Base-by-base conservation (phyloP, 2,888 invertebrate genomes). In the Hirtodrosophila histrioides region DNA sequence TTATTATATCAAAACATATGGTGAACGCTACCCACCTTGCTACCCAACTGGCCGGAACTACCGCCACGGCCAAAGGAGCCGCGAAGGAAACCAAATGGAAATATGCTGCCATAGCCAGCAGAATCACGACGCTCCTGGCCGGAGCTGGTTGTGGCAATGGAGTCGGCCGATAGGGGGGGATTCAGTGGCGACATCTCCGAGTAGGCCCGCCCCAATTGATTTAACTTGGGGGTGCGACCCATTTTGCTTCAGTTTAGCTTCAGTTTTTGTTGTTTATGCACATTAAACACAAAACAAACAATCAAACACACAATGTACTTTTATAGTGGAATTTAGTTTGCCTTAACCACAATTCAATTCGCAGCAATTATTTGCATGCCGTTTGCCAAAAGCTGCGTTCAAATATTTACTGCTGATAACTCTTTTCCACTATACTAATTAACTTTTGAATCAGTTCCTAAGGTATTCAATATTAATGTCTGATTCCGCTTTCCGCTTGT, bases 141-240 rank as follows among this genome's bases (percentile, higher is more conserved):
- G n/a, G 69, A 61, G 17, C 75, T 68, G 3, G 75, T 79, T 12
- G 85, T 74, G 23, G 84, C 69, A 1, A 63, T 50, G 1, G 69
- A 67, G 12, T 68, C 51, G 10, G 75, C 48, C 9, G 75, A 71
- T 0, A 43, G 10, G 10, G 77, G 48, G 4, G 92, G 91, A 86
- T 91, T 91, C n/a, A 91, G 62, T 4, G 91, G 92, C 50, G 91
- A 91, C 90, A 91, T 86, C 78, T 91, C 91, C 53, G 91, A 91
- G 51, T 85, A 89, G 49, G 91, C 79, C 44, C 91, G 89, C 29
- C 91, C 92, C 51, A 91, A 78, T 55, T 88, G 81, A 9, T 72
- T 72, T 33, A 91, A 60, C 46, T 85, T 82, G 33, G 88, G 88
- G 6, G 79, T 78, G 17, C 89, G 87, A 24, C 67, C 65, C 91